Base-by-base conservation (phyloP, 37 sponge, comb jelly and placozoan genomes). In the Agelas oroides region DNA sequence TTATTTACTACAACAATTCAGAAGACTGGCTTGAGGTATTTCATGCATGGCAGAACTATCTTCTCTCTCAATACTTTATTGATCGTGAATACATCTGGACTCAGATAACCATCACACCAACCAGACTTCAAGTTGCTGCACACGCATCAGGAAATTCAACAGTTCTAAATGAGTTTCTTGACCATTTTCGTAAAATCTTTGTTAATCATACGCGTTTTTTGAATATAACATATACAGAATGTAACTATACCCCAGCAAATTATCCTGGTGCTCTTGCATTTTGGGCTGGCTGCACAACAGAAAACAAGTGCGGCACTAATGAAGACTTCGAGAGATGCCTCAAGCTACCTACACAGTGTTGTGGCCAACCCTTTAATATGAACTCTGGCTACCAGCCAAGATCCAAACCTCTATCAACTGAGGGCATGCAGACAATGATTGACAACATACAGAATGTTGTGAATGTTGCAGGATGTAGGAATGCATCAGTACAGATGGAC, bases 1-100 rank as follows among this genome's bases (percentile, higher is more conserved):
- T 62, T 62, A 12, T 62, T 24, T 62, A 62, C 28, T 62, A 62
- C 64, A 13, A 62, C 64, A 62, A 62, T 24, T 62, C 64, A 62
- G 5, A 2, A 62, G 64, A 62, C 11, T 62, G 64, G 64, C 64
- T 62, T 2, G 5, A 2, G 5, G 64, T 62, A 27, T 62, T 62
- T 12, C 24, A 27, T 3, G 27, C 24, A 2, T 62, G 64, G 64
- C 64, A 62, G 28, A 27, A 62, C 24, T 62, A 28, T 11, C 3
- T 62, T 28, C 64, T 24, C 64, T 13, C 11, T 62, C 11, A 62
- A 11, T 2, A 11, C 2, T 62, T 62, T 12, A 62, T 28, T 5
- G 24, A 5, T 2, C 2, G 11, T 62, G 64, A 62, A 28, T 13
- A 28, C 28, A 27, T 62, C 28, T 62, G 64, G 64, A 28, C 27